Conservation (phyloP, 2,113 vertebrate species). For the Neolamprologus ventralis region DNA sequence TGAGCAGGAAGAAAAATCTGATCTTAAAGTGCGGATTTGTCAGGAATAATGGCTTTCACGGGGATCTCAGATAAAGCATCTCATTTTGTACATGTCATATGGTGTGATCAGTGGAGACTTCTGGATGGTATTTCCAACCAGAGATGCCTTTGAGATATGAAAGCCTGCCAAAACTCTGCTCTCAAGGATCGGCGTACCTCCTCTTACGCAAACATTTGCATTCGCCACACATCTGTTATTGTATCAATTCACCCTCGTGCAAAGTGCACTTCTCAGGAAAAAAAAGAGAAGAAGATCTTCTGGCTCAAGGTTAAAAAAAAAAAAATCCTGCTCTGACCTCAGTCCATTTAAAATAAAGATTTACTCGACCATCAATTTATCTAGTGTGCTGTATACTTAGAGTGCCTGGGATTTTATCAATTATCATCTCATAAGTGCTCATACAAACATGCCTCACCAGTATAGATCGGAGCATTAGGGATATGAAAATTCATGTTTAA, state of each 20-base stretch:
- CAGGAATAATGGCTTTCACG: slow-evolving; percentile 30
- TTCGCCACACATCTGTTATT: slow-evolving; percentile 18
- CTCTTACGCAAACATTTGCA: slow-evolving; percentile 41
- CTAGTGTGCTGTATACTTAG: background rate
- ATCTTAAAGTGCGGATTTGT: slow-evolving; percentile 7
- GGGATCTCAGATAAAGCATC: slow-evolving; percentile 27
- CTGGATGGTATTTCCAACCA: background rate
- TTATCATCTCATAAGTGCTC: slow-evolving; percentile 18
- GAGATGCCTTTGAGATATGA: slow-evolving; percentile 41
- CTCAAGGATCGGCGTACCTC: background rate
- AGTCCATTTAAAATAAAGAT: slow-evolving; percentile 35
- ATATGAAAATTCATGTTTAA: slow-evolving; percentile 12
- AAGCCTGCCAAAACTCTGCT: background rate
- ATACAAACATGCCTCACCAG: background rate
- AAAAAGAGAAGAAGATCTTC: slow-evolving; percentile 33
- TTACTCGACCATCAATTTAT: slow-evolving; percentile 6
- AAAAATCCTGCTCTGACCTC: slow-evolving; percentile 6
- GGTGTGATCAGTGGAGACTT: slow-evolving; percentile 34
- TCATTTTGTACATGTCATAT: slow-evolving; percentile 44
- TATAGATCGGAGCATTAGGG: background rate
- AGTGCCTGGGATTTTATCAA: background rate
- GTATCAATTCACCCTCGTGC: slow-evolving; percentile 23
- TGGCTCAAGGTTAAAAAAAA: slow-evolving; percentile 31
- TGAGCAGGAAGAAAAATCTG: slow-evolving; percentile 9
- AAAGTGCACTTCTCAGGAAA: slow-evolving; percentile 23